Evolutionary conservation across 2,888 invertebrate species (phyloP), one percentile per base, ranked within the genome.

Genomic region (Lithophane leautieri): DNA sequence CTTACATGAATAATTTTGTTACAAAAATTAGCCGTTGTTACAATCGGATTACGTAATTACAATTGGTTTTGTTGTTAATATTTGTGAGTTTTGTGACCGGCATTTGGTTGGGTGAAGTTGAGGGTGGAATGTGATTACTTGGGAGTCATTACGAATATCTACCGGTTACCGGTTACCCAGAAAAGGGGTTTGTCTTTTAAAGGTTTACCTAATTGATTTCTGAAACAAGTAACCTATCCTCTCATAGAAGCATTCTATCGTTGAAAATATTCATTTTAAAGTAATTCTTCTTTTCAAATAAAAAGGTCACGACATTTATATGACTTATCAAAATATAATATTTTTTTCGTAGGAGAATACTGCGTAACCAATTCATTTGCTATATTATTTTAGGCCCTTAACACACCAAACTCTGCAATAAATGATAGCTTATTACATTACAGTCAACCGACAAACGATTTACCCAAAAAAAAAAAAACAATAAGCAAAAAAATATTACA

Each of bases 21-120:
- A 67, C 76, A 70, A 84, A 77, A 84, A 83, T 73, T 72, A 54
- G 52, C 47, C 22, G 62, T 54, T 60, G 54, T 69, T 61, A 82
- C 83, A 83, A 79, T 83, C 54, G 40, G 80, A 79, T 79, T 73
- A 80, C 14, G 56, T 68, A n/a, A 79, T 80, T 73, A 79, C 67
- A 80, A 79, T 79, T 68, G 60, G 80, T 82, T 72, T 58, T 78
- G 62, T 44, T 65, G 65, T 47, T 52, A 44, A 40, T 58, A 66
- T 71, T 71, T 62, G 42, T 44, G 79, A 62, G 42, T 72, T 69
- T 71, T 14, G n/a, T 76, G 22, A 52, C 22, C 4, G 60, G 58
- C n/a, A 52, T 79, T 25, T 69, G 56, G 40, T 47, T 54, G n/a
- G 28, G 8, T 44, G 22, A 70, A 8, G 34, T 61, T 54, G 19